Base-by-base conservation (phyloP, 2,888 invertebrate species). In the Trisateles emortualis region DNA sequence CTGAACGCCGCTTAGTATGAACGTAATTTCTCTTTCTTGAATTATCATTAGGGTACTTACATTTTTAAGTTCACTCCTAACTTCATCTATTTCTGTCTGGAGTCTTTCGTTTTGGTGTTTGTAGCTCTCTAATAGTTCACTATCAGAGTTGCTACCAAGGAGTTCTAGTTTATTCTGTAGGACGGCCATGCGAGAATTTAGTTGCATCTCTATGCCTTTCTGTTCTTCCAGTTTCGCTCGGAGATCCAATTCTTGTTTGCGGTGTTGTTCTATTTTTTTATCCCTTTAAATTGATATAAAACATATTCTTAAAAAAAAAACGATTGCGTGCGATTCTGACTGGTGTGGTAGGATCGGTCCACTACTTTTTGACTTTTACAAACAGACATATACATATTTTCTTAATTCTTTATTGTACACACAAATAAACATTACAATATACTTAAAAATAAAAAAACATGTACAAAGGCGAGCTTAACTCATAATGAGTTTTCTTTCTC, bases 171-270 rank as follows among this genome's bases (percentile, higher is more conserved):
- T 88, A 58, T 87, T 87, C 68, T 90, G 88, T 0, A 92, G 63
- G 9, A 93, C 83, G 0, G 90, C 90, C 2, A 89, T 39, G 0
- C 84, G 84, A 0, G 92, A 90, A 36, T 81, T 88, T 1, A 91
- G 74, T 50, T 92, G 90, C 83, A 88, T 79, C 55, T 92, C 92
- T 38, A 86, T 61, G 5, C 86, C 90, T 69, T 86, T 87, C 14
- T 88, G 87, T 45, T 90, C 91, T 39, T 92, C 92, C 6, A 92
- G 38, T 56, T 86, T 87, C 0, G 82, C 59, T 19, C 87, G 75
- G 3, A 89, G 68, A 14, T 92, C 92, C 0, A 87, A 76, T 53
- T 92, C 92, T 65, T 82, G 85, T 55, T 90, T 91, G 3, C 91
- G 83, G 57, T 90, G 86, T 1, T 83, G 84, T 57, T 92, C 92